Conservation (phyloP, 2,113 vertebrate genomes). For the Dolichallabes microphthalmus region DNA sequence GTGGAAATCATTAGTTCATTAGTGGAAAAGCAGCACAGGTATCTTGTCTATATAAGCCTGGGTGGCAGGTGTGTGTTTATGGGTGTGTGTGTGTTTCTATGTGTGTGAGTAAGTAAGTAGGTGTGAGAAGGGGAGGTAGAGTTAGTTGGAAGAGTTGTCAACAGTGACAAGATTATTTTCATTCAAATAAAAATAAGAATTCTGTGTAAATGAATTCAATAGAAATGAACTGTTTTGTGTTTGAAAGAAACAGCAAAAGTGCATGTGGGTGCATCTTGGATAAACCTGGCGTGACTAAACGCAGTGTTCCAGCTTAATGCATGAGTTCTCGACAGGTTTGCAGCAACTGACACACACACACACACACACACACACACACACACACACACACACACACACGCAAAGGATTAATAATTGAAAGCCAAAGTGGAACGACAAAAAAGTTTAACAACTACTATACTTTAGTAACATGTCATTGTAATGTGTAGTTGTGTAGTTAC, state of each 20-base stretch:
- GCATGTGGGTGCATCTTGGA: conserved; percentile 18
- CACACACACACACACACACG: conserved; percentile 2
- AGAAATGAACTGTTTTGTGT: neutral
- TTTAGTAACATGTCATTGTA: neutral
- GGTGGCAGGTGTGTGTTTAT: conserved; percentile 28
- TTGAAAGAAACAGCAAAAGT: neutral
- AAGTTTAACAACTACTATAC: neutral
- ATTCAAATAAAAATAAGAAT: conserved; percentile 8
- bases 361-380: conserved; percentile 30
- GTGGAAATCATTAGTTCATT: neutral
- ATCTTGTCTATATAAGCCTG: neutral
- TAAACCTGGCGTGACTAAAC: conserved; percentile 49
- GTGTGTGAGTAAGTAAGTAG: neutral
- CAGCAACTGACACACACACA: conserved; percentile 13
- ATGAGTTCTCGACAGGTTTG: conserved; percentile 37
- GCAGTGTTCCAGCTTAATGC: conserved; percentile 43
- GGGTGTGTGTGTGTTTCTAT: conserved; percentile 19
- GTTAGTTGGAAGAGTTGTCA: conserved; percentile 14
- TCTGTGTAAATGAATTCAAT: neutral
- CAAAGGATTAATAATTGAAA: neutral
- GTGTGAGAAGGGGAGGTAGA: neutral
- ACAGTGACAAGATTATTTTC: neutral
- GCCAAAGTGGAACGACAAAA: neutral
- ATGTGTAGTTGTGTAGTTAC: neutral
- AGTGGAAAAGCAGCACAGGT: neutral